These are phyloP conservation scores for Brachystomella parvula DNA, from an alignment of 1,140 invertebrate species.

Conservation along the genomic window DNA sequence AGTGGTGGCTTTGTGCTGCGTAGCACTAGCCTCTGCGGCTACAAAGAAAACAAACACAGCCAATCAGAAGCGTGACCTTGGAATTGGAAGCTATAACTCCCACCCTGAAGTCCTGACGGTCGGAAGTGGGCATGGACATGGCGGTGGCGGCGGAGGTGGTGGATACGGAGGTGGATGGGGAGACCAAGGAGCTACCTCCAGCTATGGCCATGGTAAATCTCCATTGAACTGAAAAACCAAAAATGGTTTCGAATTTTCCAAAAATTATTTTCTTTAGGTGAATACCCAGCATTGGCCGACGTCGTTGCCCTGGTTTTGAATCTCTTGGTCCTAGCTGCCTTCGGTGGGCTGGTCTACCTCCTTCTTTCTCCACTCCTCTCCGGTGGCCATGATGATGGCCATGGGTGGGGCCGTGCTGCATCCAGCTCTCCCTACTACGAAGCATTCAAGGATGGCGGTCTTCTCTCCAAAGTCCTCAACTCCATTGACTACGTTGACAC, in stretches of 20 bases:
- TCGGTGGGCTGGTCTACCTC: slow-evolving; percentile 38
- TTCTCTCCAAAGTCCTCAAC: slow-evolving; percentile 37
- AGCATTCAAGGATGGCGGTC: slow-evolving; percentile 37
- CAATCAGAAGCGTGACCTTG: slow-evolving; percentile 27
- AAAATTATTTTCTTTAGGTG: slow-evolving; percentile 15
- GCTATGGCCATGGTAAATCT: slow-evolving; percentile 19
- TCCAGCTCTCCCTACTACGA: slow-evolving; percentile 36
- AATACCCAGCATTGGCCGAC: slow-evolving; percentile 38
- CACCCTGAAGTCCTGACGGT: slow-evolving; percentile 37
- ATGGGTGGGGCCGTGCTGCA: slow-evolving; percentile 35
- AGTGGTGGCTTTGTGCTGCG: slow-evolving; percentile 35
- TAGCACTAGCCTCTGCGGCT: slow-evolving; percentile 36
- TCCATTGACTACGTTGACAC: slow-evolving; percentile 39
- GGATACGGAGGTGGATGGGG: slow-evolving; percentile 13
- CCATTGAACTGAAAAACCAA: neutral
- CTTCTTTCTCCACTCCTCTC: slow-evolving; percentile 35
- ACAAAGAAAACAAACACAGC: slow-evolving; percentile 31
- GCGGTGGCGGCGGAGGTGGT: slow-evolving; percentile 13
- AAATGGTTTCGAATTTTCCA: neutral
- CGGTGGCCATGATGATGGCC: slow-evolving; percentile 33
- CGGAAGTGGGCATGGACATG: slow-evolving; percentile 20
- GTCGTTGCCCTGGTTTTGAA: slow-evolving; percentile 38
- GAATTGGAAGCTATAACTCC: slow-evolving; percentile 33
- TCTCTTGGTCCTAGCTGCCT: slow-evolving; percentile 37
- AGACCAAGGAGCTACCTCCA: neutral